phyloP scores from a whole-genome alignment of 2,888 invertebrate species.

The Cryptophagus acutangulus region DNA sequence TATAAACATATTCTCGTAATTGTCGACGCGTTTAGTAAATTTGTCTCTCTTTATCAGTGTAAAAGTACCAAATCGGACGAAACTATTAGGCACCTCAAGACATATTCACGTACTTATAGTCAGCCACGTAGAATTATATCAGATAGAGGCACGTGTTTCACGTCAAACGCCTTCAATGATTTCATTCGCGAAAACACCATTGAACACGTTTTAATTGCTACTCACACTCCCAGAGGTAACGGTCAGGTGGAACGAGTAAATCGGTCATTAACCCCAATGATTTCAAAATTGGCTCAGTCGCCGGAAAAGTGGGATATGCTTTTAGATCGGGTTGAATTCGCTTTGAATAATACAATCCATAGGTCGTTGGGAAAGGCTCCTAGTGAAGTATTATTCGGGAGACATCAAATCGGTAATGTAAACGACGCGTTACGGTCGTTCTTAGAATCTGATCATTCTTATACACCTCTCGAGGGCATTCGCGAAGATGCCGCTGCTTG shows the following conservation, averaged over 20 bases:
- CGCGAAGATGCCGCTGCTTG: conserved; percentile 13
- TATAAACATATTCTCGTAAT: conserved; percentile 5
- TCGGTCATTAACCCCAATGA: conserved; percentile 18
- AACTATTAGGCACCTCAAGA: conserved; percentile 6
- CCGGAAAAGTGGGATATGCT: conserved; percentile 19
- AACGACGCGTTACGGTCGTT: conserved; percentile 19
- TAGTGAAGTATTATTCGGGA: conserved; percentile 14
- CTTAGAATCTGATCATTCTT: conserved; percentile 14
- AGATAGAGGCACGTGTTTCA: conserved; percentile 22
- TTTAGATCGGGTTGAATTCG: conserved; percentile 14
- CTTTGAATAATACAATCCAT: conserved; percentile 28
- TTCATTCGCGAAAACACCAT: conserved; percentile 15
- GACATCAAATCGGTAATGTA: conserved; percentile 24
- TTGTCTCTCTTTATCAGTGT: conserved; percentile 5
- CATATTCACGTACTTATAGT: conserved; percentile 15
- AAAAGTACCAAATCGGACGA: neutral
- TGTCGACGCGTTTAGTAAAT: conserved; percentile 7
- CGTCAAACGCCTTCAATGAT: conserved; percentile 15
- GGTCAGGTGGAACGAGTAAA: conserved; percentile 25
- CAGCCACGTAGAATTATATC: conserved; percentile 17
- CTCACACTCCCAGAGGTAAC: conserved; percentile 22
- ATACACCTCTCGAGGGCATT: conserved; percentile 20
- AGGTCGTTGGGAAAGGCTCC: conserved; percentile 30
- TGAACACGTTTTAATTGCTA: conserved; percentile 19
- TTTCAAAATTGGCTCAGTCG: conserved; percentile 13